Percentiles rank a stretch among this genome's conserved stretches.
phyloP scores from a whole-genome alignment of 2,797 vertebrate species.

The Anabacerthia variegaticeps region DNA sequence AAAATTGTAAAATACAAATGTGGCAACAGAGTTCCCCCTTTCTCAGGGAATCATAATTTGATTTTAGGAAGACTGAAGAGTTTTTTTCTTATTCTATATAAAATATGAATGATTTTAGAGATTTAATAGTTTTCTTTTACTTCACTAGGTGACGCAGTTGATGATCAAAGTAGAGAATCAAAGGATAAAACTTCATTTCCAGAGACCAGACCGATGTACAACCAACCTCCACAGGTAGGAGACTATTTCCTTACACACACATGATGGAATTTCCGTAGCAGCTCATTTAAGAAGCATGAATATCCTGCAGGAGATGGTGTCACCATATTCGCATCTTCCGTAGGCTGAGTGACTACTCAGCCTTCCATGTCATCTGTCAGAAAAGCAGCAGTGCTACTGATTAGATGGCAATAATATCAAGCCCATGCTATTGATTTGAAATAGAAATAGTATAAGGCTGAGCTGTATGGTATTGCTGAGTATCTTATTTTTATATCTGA shows the following conservation, averaged over 20 bases:
- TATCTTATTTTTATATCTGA: background rate
- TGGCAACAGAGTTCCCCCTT: background rate
- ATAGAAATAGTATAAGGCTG: background rate
- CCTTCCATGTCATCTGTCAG: background rate
- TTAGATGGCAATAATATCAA: background rate
- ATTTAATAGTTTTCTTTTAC: background rate
- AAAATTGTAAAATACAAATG: background rate
- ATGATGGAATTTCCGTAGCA: background rate
- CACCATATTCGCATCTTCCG: background rate
- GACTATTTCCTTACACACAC: background rate
- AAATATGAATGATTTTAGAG: background rate
- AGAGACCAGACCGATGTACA: background rate
- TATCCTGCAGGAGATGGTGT: background rate
- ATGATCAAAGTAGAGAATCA: slow-evolving; percentile 55
- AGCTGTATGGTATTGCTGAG: background rate
- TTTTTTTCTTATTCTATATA: background rate
- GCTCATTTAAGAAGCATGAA: background rate
- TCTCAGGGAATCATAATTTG: background rate
- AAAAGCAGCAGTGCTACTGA: background rate
- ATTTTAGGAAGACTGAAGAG: background rate
- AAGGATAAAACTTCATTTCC: slow-evolving; percentile 52
- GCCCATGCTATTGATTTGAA: background rate
- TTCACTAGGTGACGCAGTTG: slow-evolving; percentile 68
- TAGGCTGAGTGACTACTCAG: background rate
- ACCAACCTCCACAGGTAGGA: slow-evolving; percentile 71